These are phyloP conservation scores for Patagioenas fasciata DNA, from an alignment of 2,113 vertebrate genomes.

Conservation along the genomic window DNA sequence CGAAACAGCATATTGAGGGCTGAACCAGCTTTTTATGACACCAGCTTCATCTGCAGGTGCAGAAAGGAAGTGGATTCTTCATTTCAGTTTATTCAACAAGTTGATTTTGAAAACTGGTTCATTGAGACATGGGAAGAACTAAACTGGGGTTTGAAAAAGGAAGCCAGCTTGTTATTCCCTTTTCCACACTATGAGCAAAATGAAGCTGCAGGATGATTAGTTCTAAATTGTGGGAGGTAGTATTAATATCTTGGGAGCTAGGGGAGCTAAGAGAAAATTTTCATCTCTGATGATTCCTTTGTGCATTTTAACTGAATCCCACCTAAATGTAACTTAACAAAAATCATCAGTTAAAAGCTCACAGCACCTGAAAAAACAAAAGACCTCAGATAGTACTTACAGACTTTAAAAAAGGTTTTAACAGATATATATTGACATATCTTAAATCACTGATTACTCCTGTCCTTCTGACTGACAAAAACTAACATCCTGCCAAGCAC, in stretches of 20 bases:
- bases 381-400: not conserved
- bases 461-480: not conserved
- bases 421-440: not conserved
- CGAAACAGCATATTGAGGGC: not conserved
- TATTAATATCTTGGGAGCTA: not conserved
- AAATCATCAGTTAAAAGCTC: not conserved
- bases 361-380: not conserved
- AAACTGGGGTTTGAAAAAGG: not conserved
- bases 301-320: not conserved
- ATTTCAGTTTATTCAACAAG: constrained; percentile 31
- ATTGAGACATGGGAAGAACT: not conserved
- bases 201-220: not conserved
- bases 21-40: constrained; percentile 25
- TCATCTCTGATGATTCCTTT: not conserved
- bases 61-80: constrained; percentile 25
- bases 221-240: constrained; percentile 1
- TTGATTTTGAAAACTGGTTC: constrained; percentile 9
- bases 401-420: not conserved
- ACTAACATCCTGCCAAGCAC: not conserved
- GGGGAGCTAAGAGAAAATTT: not conserved
- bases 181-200: not conserved
- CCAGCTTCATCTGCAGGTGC: constrained; percentile 32
- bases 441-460: not conserved
- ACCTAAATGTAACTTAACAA: not conserved
- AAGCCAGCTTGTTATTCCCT: not conserved